phyloP scores from a whole-genome alignment of 1,140 invertebrate genomes.

The Daktulosphaira vitifoliae region DNA sequence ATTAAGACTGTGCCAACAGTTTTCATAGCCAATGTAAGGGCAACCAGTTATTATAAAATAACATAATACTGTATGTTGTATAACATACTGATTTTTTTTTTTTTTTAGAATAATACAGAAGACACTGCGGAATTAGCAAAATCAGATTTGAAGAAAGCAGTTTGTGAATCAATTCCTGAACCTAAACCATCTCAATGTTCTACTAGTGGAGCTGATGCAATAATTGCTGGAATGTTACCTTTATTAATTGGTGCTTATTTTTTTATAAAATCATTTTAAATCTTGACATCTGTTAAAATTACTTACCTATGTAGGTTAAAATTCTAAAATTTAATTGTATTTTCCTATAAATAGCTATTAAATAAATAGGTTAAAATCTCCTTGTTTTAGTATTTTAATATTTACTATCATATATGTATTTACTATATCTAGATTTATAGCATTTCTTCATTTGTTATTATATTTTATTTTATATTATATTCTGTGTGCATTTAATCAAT shows the following conservation, averaged over 20 bases:
- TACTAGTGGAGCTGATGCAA: not conserved
- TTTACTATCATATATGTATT: slow-evolving; percentile 2
- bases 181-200: not conserved
- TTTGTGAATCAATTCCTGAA: not conserved
- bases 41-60: no score
- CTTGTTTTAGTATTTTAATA: not conserved
- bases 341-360: no score
- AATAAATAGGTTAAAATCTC: no score
- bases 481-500: not conserved
- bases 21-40: no score
- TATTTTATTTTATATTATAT: not conserved
- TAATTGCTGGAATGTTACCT: not conserved
- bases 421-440: not conserved
- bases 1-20: no score
- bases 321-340: slow-evolving; percentile 13
- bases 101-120: not conserved
- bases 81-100: no score
- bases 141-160: not conserved
- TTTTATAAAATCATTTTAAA: slow-evolving; percentile 10
- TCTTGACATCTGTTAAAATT: not conserved
- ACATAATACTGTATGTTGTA: no score
- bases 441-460: not conserved
- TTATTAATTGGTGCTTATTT: not conserved
- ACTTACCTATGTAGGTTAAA: not conserved
- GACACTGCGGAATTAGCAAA: not conserved